A percentile compares a stretch with the other conserved stretches of the same genome.
These are phyloP conservation scores for Paraplagusia blochii DNA, from an alignment of 2,113 vertebrate genomes.

Conservation along the genomic window DNA sequence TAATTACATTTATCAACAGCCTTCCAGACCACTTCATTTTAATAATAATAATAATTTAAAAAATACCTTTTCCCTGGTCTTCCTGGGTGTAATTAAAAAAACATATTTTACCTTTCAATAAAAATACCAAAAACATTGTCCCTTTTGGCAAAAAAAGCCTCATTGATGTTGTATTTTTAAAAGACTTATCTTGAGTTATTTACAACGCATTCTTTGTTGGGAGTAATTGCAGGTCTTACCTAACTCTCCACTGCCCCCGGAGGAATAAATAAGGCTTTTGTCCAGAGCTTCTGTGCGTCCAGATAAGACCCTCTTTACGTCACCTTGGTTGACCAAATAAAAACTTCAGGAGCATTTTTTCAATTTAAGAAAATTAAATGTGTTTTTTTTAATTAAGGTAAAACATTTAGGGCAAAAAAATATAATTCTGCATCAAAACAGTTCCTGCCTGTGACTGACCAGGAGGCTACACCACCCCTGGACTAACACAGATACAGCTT, in stretches of 20 bases:
- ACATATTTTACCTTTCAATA: slow-evolving; percentile 1
- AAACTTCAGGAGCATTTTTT: neutral
- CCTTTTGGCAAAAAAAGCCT: neutral
- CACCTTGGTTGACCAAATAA: slow-evolving; percentile 18
- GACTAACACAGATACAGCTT: slow-evolving; percentile 26
- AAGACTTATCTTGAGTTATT: slow-evolving; percentile 5
- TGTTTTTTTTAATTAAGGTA: neutral
- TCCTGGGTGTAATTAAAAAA: no score
- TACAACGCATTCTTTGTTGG: slow-evolving; percentile 29
- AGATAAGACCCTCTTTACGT: slow-evolving; percentile 67
- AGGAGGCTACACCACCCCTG: neutral
- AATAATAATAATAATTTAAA: no score
- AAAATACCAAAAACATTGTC: neutral
- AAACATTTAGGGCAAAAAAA: neutral
- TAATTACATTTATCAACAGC: no score
- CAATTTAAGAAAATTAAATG: neutral
- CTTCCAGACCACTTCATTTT: no score
- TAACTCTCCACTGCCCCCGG: slow-evolving; percentile 1
- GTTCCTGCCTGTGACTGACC: no score
- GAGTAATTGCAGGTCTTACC: slow-evolving; percentile 8
- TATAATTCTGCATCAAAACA: no score
- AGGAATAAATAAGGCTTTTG: slow-evolving; percentile 56
- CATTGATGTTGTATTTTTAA: slow-evolving; percentile 1
- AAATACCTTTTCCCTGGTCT: no score
- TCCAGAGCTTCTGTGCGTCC: slow-evolving; percentile 46